Conservation (phyloP, 2,888 invertebrate genomes). For the Agrotis exclamationis region DNA sequence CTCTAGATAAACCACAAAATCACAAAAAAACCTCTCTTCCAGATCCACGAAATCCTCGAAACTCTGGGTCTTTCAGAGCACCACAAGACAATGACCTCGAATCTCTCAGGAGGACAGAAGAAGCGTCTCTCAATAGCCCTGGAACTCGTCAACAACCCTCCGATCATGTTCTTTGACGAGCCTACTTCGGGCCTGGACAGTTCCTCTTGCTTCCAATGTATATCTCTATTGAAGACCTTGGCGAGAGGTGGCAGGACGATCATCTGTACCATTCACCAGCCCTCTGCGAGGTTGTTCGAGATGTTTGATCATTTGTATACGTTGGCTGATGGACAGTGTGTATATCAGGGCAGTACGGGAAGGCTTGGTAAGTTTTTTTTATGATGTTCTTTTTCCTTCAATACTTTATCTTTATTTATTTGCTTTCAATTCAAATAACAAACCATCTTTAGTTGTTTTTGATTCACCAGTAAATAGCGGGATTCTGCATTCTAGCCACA, state of each 20-base stretch:
- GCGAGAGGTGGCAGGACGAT: conserved; percentile 98
- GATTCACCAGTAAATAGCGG: background rate
- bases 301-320: conserved; percentile 99
- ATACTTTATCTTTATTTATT: background rate
- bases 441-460: background rate
- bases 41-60: conserved; percentile 98
- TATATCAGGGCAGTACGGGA: conserved; percentile 97
- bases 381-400: no score
- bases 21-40: conserved; percentile 35
- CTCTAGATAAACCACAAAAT: background rate
- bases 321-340: conserved; percentile 98
- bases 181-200: conserved; percentile 99
- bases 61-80: conserved; percentile 97
- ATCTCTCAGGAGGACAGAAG: conserved; percentile 98
- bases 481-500: no score
- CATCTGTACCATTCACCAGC: conserved; percentile 99
- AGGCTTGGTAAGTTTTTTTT: conserved; percentile 93
- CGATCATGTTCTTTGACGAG: conserved; percentile 99
- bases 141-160: conserved; percentile 98
- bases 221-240: conserved; percentile 96
- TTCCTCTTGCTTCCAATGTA: conserved; percentile 98
- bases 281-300: conserved; percentile 98
- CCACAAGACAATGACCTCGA: conserved; percentile 97
- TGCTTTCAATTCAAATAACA: background rate
- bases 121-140: conserved; percentile 98